Evolutionary conservation across 2,797 vertebrate genomes (phyloP).

Genomic region (Pitangus sulphuratus): DNA sequence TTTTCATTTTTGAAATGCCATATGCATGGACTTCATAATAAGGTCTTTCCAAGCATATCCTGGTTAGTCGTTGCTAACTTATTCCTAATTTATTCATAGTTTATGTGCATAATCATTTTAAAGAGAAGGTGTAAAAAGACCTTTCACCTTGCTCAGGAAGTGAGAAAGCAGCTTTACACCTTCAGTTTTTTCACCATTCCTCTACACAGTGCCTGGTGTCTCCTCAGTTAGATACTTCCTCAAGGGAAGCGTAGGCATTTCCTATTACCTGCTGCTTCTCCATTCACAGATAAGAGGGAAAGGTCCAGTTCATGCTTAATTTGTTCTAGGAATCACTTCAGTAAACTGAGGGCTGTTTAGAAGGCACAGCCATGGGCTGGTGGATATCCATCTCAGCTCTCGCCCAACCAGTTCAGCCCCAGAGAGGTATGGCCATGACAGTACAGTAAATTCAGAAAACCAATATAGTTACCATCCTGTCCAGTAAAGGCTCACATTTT

Average conservation of each 20-base stretch:
- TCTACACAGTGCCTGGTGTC: neutral
- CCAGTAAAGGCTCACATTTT: neutral
- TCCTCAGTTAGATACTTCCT: accelerated
- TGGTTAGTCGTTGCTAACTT: neutral
- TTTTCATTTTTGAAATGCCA: neutral
- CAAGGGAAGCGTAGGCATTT: neutral
- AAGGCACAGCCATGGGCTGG: neutral
- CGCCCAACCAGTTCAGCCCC: neutral
- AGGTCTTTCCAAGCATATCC: neutral
- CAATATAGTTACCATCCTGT: neutral
- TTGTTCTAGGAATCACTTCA: neutral
- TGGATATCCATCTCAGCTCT: neutral
- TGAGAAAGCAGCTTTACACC: neutral
- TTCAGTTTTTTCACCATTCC: neutral
- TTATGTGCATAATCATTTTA: neutral
- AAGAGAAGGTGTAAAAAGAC: neutral
- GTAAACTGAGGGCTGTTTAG: neutral
- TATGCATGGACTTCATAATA: neutral
- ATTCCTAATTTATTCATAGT: neutral
- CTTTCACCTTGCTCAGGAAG: neutral
- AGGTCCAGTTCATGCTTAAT: accelerated
- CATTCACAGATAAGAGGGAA: neutral
- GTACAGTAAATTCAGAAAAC: neutral
- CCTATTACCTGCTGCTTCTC: neutral
- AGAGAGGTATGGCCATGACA: neutral